Conservation (phyloP, 2,797 vertebrate species). For the Geotrypetes seraphini region DNA sequence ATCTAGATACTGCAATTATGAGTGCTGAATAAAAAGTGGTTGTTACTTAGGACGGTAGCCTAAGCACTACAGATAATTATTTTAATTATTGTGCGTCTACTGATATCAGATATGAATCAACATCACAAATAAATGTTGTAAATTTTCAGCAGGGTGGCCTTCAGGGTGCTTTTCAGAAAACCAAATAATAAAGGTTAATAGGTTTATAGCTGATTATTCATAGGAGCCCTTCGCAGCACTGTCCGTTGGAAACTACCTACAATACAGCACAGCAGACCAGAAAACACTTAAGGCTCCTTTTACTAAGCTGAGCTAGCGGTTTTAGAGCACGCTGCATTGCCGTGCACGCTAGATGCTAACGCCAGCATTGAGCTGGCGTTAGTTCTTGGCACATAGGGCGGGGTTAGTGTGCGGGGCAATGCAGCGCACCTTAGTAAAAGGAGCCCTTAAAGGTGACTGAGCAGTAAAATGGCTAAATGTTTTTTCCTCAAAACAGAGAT, state of each 20-base stretch:
- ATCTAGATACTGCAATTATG: conserved; percentile 57
- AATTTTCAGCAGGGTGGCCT: conserved; percentile 50
- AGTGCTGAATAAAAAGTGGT: conserved; percentile 58
- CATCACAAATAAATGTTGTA: conserved; percentile 38
- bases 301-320: no score
- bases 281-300: conserved; percentile 32
- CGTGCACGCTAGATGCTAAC: no score
- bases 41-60: conserved; percentile 64
- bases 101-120: conserved; percentile 57
- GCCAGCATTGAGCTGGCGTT: no score
- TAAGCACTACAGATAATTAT: conserved; percentile 62
- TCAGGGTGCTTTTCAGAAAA: conserved; percentile 30
- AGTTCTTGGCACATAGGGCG: no score
- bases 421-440: no score
- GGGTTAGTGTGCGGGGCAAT: no score
- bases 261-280: conserved; percentile 33
- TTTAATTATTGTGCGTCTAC: conserved; percentile 69
- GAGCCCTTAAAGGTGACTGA: conserved; percentile 8
- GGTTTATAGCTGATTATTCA: conserved; percentile 34
- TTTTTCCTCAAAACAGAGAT: no score
- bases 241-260: conserved; percentile 34
- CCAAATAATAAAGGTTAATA: conserved; percentile 36
- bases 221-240: conserved; percentile 27
- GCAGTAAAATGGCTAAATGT: conserved; percentile 10
- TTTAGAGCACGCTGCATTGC: no score